Evolutionary conservation across 2,113 vertebrate species (phyloP), one percentile per base, ranked within the genome.

Genomic region (Mohoua ochrocephala): DNA sequence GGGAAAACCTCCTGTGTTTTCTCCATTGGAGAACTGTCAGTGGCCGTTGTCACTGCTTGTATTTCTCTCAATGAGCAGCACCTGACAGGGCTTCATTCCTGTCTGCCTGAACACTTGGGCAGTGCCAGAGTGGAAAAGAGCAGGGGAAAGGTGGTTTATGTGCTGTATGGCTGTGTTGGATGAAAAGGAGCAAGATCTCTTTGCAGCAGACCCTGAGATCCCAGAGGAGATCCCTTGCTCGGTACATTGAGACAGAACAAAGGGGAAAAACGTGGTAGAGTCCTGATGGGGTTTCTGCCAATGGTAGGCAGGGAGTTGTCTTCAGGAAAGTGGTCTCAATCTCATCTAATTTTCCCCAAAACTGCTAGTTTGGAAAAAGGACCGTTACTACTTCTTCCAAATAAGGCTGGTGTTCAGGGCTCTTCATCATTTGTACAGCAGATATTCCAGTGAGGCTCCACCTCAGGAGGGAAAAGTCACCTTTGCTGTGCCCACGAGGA

Each of bases 401-500:
- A 6, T 39, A 39, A 53, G 35, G 12, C 23, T 70, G 44, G 7
- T 4, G 0, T 69, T 82, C 24, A 30, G 44, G 13, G 6, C 56
- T 60, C 39, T 47, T 60, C 7, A 8, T 39, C 10, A 30, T 50
- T 53, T 59, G 7, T 59, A n/a, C 6, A 39, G 3, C 15, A 63
- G 16, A 50, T 86, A 18, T 33, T 71, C n/a, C 37, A 44, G 37
- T 1, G 1, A 69, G 24, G 13, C 11, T 44, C 20, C 37, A 41
- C 10, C 11, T 77, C 26, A 31, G 33, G 54, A 80, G 74, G 37
- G 16, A 44, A 35, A 50, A 60, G 16, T 22, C 2, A 0, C 33
- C 10, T 56, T 47, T 2, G 0, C 6, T 60, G 27, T 35, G 30
- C 13, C 22, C 2, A 2, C 0, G 0, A 70, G n/a, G 39, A n/a